phyloP scores from a whole-genome alignment of 2,888 invertebrate species.

The Acleris sparsana region DNA sequence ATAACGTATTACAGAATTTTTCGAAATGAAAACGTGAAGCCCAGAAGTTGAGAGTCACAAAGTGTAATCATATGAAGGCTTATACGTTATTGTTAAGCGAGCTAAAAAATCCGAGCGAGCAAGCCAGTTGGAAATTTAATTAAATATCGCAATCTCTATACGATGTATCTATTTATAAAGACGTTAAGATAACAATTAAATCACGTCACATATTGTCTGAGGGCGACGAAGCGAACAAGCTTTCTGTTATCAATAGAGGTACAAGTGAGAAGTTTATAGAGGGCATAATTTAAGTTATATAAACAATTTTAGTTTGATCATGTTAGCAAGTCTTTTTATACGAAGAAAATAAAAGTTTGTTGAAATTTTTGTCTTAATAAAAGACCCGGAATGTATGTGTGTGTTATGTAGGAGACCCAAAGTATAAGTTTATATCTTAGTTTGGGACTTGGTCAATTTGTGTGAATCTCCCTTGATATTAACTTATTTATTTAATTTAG shows the following conservation, averaged over 20 bases:
- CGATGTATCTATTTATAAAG: conserved; percentile 45
- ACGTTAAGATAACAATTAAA: conserved; percentile 56
- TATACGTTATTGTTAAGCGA: conserved; percentile 1
- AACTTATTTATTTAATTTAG: too few species aligned
- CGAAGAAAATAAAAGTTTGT: too few species aligned
- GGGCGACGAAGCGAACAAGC: conserved; percentile 53
- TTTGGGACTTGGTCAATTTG: too few species aligned
- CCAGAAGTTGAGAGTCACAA: neutral
- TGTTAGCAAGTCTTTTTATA: too few species aligned
- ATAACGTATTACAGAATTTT: too few species aligned
- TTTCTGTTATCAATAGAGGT: conserved; percentile 44
- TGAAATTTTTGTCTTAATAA: too few species aligned
- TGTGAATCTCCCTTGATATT: too few species aligned
- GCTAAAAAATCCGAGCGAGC: neutral
- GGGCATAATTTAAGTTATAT: neutral
- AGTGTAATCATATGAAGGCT: neutral
- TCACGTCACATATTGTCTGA: conserved; percentile 57
- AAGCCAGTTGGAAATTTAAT: neutral
- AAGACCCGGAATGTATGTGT: too few species aligned
- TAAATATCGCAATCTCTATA: conserved; percentile 5
- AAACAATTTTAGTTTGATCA: too few species aligned
- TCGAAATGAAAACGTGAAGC: too few species aligned
- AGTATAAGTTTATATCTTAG: too few species aligned
- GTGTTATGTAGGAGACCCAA: too few species aligned
- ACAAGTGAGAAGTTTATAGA: conserved; percentile 8